Conservation (phyloP, 2,888 invertebrate genomes). For the Oithona nana region DNA sequence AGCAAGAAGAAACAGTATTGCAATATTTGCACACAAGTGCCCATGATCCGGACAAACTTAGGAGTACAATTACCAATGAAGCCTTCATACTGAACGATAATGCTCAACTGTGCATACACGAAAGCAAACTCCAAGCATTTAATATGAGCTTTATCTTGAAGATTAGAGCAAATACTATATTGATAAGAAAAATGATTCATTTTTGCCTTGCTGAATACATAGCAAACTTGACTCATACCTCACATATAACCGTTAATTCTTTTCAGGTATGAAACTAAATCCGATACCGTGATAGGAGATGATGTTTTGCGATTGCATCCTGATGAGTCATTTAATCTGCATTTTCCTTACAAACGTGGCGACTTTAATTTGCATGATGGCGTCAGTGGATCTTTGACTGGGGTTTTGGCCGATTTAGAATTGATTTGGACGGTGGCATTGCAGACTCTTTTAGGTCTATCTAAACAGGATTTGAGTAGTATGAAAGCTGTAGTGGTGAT, state of each 20-base stretch:
- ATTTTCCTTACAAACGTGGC: conserved; percentile 73
- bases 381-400: conserved; percentile 64
- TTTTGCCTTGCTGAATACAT: no score
- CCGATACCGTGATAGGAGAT: conserved; percentile 3
- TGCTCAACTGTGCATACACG: no score
- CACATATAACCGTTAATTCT: not conserved
- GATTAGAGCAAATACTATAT: no score
- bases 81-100: no score
- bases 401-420: conserved; percentile 64
- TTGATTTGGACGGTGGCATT: conserved; percentile 70
- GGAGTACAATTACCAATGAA: no score
- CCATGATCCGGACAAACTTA: no score
- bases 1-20: no score
- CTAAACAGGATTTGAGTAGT: conserved; percentile 39
- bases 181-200: no score
- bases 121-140: no score
- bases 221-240: no score
- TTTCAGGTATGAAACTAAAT: conserved; percentile 16
- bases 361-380: conserved; percentile 65
- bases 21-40: no score
- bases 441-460: conserved; percentile 53
- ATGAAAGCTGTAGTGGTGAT: conserved; percentile 72
- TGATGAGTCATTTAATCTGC: conserved; percentile 54
- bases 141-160: no score
- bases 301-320: conserved; percentile 45